These are phyloP conservation scores for Lingula anatina DNA, from an alignment of 2,888 invertebrate genomes.

Conservation along the genomic window DNA sequence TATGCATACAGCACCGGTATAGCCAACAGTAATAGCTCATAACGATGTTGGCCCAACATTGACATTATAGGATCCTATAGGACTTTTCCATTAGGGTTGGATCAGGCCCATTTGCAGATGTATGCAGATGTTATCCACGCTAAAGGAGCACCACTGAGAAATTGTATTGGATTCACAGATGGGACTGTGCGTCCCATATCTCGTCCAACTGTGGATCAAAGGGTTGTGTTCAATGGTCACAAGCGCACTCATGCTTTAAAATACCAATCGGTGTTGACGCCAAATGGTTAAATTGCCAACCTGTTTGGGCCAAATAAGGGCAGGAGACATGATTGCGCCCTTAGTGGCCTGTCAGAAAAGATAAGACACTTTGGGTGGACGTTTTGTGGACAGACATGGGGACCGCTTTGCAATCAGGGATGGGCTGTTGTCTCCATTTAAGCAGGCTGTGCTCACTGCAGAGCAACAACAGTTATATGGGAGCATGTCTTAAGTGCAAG, in stretches of 20 bases:
- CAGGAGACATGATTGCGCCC: neutral
- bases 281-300: neutral
- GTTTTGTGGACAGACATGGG: neutral
- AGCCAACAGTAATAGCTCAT: no score
- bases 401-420: neutral
- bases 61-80: no score
- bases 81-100: no score
- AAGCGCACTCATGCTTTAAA: neutral
- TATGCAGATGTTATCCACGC: conserved; percentile 2
- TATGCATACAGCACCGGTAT: no score
- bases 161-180: conserved; percentile 9
- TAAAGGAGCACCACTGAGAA: conserved; percentile 3
- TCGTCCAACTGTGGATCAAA: conserved; percentile 3
- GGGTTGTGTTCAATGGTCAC: neutral
- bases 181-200: conserved; percentile 12
- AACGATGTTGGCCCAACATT: no score
- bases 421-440: conserved; percentile 4
- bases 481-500: conserved; percentile 7
- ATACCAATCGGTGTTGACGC: neutral
- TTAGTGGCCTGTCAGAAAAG: conserved; percentile 1
- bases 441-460: neutral
- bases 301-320: neutral
- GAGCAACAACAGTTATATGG: conserved; percentile 12
- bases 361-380: neutral
- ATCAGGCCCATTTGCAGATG: neutral